Evolutionary conservation across 2,888 invertebrate genomes (phyloP), one percentile per base, ranked within the genome.

Genomic region (Actias luna): DNA sequence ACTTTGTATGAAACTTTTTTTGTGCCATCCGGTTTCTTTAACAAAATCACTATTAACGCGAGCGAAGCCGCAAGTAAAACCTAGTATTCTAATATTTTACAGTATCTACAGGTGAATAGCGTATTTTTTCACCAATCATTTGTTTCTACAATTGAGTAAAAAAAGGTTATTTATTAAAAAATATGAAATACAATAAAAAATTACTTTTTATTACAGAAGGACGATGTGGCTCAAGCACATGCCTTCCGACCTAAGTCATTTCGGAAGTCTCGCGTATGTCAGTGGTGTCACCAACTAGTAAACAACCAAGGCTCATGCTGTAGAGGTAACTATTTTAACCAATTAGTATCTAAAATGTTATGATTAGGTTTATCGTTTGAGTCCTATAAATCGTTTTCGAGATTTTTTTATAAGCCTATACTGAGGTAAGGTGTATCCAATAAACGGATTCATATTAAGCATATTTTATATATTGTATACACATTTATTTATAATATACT

Each of bases 271-370:
- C 93, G 96, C 68, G 95, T 96, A 36, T 96, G 96, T 84, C 96
- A 96, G 84, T 94, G 96, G 85, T 96, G 96, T 82, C 96, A 96
- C 80, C 96, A 95, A 85, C 95, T 95, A 66, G 95, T 96, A 70
- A 93, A 95, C 80, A 95, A 95, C 75, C 94, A 95, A 82, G 96
- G 96, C 65, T 95, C 95, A 64, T 95, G 95, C 82, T 96, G 96
- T 84, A 92, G 96, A 95, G 96, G 96, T 96, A 87, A 88, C 89
- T 78, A 74, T 61, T 0, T 61, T 27, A n/a, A 50, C 46, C 18
- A 46, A 5, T 58, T 31, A 22, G 46, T 55, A 2, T 39, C 58
- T 7, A 3, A 50, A 62, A 42, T 27, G 29, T 59, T 27, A 59
- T 27, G 8, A 42, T 4, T 2, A 50, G 22, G 10, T 36, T 25